Evolutionary conservation across 2,888 invertebrate species (phyloP).

Genomic region (Agrilus cyanescens): DNA sequence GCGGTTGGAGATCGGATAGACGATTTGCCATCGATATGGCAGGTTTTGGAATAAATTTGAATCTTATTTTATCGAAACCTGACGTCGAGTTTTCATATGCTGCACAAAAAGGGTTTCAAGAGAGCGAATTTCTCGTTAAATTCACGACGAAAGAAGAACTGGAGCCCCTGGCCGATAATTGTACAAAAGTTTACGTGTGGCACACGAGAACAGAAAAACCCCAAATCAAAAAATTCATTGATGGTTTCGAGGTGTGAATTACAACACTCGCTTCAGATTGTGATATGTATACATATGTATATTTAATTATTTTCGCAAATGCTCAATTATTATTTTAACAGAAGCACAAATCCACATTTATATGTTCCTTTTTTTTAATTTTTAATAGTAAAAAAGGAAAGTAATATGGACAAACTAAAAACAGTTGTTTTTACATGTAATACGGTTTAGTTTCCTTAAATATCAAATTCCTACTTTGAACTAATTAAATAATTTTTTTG

Average conservation of each 20-base stretch:
- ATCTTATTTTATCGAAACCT: constrained; percentile 56
- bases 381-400: too few species aligned
- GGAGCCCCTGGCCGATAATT: constrained; percentile 84
- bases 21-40: constrained; percentile 98
- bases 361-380: too few species aligned
- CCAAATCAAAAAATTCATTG: constrained; percentile 57
- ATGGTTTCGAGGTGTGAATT: constrained; percentile 27
- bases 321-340: too few species aligned
- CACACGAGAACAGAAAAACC: constrained; percentile 93
- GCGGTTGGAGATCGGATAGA: constrained; percentile 80
- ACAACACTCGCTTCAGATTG: too few species aligned
- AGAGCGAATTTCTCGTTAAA: constrained; percentile 70
- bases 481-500: too few species aligned
- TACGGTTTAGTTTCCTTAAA: too few species aligned
- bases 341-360: too few species aligned
- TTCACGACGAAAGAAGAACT: constrained; percentile 61
- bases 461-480: too few species aligned
- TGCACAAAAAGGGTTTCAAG: constrained; percentile 81
- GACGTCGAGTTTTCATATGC: constrained; percentile 71
- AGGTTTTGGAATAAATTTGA: constrained; percentile 80
- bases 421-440: too few species aligned
- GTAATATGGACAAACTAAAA: too few species aligned
- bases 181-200: constrained; percentile 96
- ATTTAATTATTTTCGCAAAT: too few species aligned
- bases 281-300: too few species aligned